Evolutionary conservation across 2,888 invertebrate genomes (phyloP).

Genomic region (Drosophila nigricruria): DNA sequence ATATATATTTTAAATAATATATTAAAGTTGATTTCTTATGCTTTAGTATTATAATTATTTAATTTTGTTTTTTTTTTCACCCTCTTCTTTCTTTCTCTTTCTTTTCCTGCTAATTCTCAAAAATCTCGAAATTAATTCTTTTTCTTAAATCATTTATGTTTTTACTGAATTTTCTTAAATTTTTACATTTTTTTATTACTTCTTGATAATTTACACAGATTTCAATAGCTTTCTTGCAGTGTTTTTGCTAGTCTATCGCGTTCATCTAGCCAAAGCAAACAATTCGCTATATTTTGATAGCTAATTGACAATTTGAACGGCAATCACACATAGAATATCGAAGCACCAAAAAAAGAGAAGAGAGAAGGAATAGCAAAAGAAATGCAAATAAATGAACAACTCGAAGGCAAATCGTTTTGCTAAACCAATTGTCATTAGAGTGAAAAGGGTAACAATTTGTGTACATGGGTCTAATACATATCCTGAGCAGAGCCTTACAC

Average conservation of each 20-base stretch:
- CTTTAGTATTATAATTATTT: no score
- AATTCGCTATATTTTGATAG: conserved; percentile 67
- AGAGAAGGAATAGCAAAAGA: conserved; percentile 5
- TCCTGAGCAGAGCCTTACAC: conserved; percentile 6
- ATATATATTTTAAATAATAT: no score
- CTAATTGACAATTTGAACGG: conserved; percentile 73
- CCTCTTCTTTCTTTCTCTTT: no score
- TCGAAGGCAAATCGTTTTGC: conserved; percentile 48
- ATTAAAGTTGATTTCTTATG: no score
- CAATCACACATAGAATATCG: conserved; percentile 38
- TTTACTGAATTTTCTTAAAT: neutral
- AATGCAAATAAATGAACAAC: conserved; percentile 34
- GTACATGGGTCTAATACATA: conserved; percentile 21
- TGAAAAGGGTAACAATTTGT: conserved; percentile 61
- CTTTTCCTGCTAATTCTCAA: no score
- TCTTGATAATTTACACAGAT: neutral
- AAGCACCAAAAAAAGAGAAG: conserved; percentile 11
- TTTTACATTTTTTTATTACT: neutral
- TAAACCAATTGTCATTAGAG: conserved; percentile 50
- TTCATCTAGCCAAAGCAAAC: conserved; percentile 13
- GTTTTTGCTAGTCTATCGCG: neutral
- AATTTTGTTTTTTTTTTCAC: no score
- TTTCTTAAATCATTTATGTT: no score
- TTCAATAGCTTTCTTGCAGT: neutral
- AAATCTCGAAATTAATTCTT: no score